phyloP scores from a whole-genome alignment of 2,113 vertebrate species.

The Columba janthina region DNA sequence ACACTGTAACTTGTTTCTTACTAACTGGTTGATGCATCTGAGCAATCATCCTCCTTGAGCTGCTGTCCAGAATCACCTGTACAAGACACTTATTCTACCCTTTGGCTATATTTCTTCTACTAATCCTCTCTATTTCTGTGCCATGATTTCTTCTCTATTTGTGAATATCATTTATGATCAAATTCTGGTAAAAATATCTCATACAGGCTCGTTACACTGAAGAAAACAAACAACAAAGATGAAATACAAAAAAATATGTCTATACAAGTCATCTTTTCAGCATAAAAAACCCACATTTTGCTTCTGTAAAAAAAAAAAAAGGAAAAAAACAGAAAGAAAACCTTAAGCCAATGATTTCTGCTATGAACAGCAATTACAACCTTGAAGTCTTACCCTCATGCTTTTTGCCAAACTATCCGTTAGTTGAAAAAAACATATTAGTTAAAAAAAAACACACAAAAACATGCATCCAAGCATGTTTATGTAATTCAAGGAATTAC shows the following conservation, averaged over 20 bases:
- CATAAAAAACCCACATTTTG: background rate
- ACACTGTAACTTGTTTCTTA: rapidly evolving
- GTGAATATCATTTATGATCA: background rate
- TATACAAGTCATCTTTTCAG: background rate
- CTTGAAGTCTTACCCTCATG: background rate
- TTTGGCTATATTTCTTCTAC: background rate
- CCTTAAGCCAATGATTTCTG: background rate
- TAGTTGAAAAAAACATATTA: background rate
- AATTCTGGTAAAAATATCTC: background rate
- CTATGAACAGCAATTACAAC: background rate
- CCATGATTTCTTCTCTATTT: background rate
- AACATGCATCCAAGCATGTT: background rate
- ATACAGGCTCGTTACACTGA: background rate
- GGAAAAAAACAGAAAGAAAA: background rate
- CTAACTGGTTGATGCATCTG: background rate
- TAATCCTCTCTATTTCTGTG: background rate
- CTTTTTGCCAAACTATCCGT: background rate
- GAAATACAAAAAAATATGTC: background rate
- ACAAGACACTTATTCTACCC: background rate
- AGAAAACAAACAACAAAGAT: background rate
- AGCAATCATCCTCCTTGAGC: background rate
- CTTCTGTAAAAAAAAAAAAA: background rate
- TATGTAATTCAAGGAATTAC: background rate
- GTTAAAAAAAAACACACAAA: background rate
- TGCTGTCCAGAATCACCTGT: background rate